Evolutionary conservation across 2,888 invertebrate genomes (phyloP), one percentile per base, ranked within the genome.

Genomic region (Nomada ruficornis): DNA sequence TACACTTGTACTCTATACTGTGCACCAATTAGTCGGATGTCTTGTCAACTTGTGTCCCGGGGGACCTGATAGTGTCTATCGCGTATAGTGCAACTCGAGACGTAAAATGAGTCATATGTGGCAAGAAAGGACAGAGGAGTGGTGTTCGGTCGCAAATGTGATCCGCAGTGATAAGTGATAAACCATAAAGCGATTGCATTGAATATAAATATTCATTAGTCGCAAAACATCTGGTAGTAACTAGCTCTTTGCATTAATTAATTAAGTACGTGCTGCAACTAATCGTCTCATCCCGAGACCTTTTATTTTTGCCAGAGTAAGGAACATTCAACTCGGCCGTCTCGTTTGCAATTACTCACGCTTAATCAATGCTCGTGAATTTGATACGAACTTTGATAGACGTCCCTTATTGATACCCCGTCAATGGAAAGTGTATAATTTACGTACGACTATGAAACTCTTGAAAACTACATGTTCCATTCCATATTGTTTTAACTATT

Each of bases 81-180:
- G 47, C 67, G 65, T 67, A 26, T 23, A 23, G 3, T 60, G 70
- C 47, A 71, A 59, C 36, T 26, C 11, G 68, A 68, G 36, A 55
- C n/a, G 23, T 42, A 47, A 67, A 62, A 36, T n/a, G 44, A 44
- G 42, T 18, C 18, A 44, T 5, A 59, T 20, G 42, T 5, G 59
- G 7, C 20, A 23, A 55, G 36, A 55, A 20, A 65, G 44, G 11
- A 26, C 59, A 42, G 50, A 10, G 50, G 47, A 63, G 42, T 54
- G 26, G 29, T 18, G 26, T 59, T 44, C 44, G 59, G 54, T 54
- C 47, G 15, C 47, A 15, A 47, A 47, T 13, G 15, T 47, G 47
- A 47, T 47, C 47, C 15, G 47, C 2, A 47, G 47, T 47, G 47
- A 47, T 47, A 47, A 47, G 47, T 47, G 47, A 47, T 47, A 47